Base-by-base conservation (phyloP, 1,140 invertebrate genomes). In the Parapsyche elsis region DNA sequence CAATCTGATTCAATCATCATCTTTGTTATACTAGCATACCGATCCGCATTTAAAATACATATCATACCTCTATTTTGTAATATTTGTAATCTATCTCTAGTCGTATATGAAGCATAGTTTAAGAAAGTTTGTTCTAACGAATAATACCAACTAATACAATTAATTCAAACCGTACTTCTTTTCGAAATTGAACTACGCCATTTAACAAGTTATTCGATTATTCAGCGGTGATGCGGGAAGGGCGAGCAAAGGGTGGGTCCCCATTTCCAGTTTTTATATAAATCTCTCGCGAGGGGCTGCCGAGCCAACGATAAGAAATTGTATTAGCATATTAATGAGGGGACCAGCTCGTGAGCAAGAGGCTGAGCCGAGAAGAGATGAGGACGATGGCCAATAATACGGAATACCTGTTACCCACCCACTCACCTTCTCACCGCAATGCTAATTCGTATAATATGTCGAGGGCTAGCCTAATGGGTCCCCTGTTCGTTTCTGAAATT, bases 301-400 rank as follows among this genome's bases (percentile, higher is more conserved):
- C 45, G n/a, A 23, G 45, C 10, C 24, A 26, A 53, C 45, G 73
- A 75, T 75, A 75, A 75, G 73, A 57, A 75, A 75, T 75, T 57
- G 46, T 75, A 75, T 75, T 75, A 75, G 73, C 73, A 75, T 75
- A 57, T 75, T 75, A 75, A 75, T 75, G 73, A 75, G 23, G 64
- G 59, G 5, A 14, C 24, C 64, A 10, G 49, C 12, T 53, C 12
- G 49, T 53, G 49, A 16, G 16, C 4, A 16, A 14, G 49, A 16
- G 49, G 4, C 49, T 16, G 49, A 16, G 16, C 49, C 49, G 49
- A 53, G 49, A 53, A 53, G 49, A 53, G 49, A 16, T 38, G 16
- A 2, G 49, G 16, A 12, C 49, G 49, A 53, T 53, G 16, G 49
- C 49, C 49, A 53, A 53, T 53, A 53, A 53, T 14, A 53, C 49